Evolutionary conservation across 2,797 vertebrate species (phyloP).

Genomic region (Carapus acus): DNA sequence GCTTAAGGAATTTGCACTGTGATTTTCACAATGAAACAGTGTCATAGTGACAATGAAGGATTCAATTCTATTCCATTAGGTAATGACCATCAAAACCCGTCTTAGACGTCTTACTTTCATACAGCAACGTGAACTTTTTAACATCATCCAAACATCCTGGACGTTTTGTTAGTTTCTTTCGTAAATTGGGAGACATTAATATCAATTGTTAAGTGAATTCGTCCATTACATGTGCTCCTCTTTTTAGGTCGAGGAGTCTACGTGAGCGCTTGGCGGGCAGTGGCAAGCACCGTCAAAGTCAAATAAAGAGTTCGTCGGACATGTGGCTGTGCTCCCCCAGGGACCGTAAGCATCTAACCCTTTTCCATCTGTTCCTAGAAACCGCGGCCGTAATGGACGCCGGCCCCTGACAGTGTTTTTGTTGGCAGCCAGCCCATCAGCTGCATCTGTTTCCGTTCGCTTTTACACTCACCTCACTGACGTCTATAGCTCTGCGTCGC

Average conservation of each 20-base stretch:
- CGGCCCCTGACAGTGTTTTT: conserved; percentile 60
- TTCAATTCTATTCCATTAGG: too few species aligned
- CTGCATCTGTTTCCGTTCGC: conserved; percentile 64
- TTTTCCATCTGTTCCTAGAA: conserved; percentile 43
- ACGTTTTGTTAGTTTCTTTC: too few species aligned
- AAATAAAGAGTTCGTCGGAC: conserved; percentile 26
- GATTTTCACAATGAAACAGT: too few species aligned
- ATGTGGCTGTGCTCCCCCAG: conserved; percentile 34
- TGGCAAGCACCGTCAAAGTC: conserved; percentile 5
- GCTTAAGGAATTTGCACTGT: too few species aligned
- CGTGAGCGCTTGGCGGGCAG: neutral
- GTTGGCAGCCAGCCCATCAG: conserved; percentile 50
- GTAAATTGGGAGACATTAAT: too few species aligned
- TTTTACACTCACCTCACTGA: conserved; percentile 23
- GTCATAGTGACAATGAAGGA: too few species aligned
- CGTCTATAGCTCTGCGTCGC: neutral
- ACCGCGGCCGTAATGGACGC: conserved; percentile 40
- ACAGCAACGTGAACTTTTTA: too few species aligned
- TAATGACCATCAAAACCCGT: too few species aligned
- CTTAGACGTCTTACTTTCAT: too few species aligned
- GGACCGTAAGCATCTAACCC: conserved; percentile 35
- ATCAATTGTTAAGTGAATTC: neutral
- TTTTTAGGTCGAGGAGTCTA: neutral
- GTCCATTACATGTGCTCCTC: neutral
- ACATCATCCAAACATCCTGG: too few species aligned